phyloP scores from a whole-genome alignment of 2,888 invertebrate species.

The Hybos culiciformis region DNA sequence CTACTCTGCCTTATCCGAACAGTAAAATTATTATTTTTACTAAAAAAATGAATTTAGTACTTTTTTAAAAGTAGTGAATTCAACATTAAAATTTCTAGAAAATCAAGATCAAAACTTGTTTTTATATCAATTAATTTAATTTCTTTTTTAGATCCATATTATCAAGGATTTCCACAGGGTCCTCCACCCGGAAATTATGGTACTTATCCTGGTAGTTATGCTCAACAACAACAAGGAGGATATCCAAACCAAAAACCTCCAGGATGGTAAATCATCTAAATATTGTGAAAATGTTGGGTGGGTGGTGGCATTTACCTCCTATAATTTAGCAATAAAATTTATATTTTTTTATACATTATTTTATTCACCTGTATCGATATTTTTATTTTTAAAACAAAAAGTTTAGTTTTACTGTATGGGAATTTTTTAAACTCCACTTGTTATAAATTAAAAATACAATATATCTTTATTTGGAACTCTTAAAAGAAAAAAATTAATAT shows the following conservation, averaged over 20 bases:
- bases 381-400: neutral
- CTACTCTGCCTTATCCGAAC: conserved; percentile 65
- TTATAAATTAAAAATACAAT: too few relatives aligned
- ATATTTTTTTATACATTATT: neutral
- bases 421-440: too few relatives aligned
- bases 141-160: conserved; percentile 37
- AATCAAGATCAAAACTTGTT: neutral
- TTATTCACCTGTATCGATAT: neutral
- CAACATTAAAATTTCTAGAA: neutral
- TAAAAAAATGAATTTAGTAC: neutral
- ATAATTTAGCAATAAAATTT: neutral
- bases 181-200: conserved; percentile 33
- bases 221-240: conserved; percentile 28
- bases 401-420: too few relatives aligned
- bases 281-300: neutral
- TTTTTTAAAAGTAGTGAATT: neutral
- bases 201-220: conserved; percentile 34
- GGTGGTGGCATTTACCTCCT: too few relatives aligned
- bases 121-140: neutral
- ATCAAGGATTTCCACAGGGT: conserved; percentile 42
- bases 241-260: conserved; percentile 35
- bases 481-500: too few relatives aligned
- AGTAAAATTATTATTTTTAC: conserved; percentile 27
- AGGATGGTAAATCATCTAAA: conserved; percentile 27
- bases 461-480: too few relatives aligned